Conservation (phyloP, 2,888 invertebrate species). For the Pyrochroa serraticornis region DNA sequence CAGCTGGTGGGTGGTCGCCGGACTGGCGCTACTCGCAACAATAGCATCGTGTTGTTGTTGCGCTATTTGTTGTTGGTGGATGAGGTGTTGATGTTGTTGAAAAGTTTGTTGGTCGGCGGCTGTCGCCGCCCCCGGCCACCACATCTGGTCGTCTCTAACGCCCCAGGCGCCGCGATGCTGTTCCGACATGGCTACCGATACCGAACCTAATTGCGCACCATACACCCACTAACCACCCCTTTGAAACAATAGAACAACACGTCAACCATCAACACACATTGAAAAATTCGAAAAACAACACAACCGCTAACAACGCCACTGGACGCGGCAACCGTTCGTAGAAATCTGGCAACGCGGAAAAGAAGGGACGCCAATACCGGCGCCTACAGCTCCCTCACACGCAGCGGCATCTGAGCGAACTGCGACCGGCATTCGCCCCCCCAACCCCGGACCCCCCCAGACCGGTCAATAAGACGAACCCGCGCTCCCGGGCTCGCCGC, state of each 20-base stretch:
- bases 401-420: constrained; percentile 50
- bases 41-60: constrained; percentile 57
- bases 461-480: constrained; percentile 57
- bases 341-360: constrained; percentile 60
- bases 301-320: constrained; percentile 32
- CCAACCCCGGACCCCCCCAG: constrained; percentile 56
- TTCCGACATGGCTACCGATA: constrained; percentile 62
- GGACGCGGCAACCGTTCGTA: constrained; percentile 49
- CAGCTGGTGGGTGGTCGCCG: constrained; percentile 69
- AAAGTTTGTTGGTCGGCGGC: constrained; percentile 58
- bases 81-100: constrained; percentile 47
- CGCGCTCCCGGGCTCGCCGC: constrained; percentile 40
- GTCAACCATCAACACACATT: constrained; percentile 23
- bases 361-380: constrained; percentile 56
- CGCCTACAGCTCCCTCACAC: constrained; percentile 54
- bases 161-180: constrained; percentile 70
- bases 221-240: constrained; percentile 5
- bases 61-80: constrained; percentile 49
- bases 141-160: constrained; percentile 67
- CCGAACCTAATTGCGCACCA: constrained; percentile 24
- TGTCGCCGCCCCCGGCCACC: constrained; percentile 65
- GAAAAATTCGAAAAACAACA: constrained; percentile 30
- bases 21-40: constrained; percentile 64
- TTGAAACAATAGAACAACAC: constrained; percentile 9
- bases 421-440: constrained; percentile 33